Percentiles rank a stretch among this genome's conserved stretches.
phyloP scores from a whole-genome alignment of 2,113 vertebrate species.

The Nestor notabilis region DNA sequence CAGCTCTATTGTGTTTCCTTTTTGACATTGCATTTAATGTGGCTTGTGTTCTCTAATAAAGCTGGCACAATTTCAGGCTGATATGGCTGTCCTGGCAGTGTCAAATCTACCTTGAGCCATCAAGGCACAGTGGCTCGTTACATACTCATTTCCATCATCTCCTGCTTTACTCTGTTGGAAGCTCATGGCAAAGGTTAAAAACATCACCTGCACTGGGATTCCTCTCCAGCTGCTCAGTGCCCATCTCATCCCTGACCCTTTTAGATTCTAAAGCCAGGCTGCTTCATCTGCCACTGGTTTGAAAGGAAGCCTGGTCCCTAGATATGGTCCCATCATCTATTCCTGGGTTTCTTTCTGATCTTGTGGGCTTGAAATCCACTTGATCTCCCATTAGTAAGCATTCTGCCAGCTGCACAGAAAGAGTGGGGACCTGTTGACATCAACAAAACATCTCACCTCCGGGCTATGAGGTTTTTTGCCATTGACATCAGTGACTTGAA shows the following conservation, averaged over 20 bases:
- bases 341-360: background rate
- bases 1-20: background rate
- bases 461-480: background rate
- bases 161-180: background rate
- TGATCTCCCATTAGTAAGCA: background rate
- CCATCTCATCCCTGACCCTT: slow-evolving; percentile 18
- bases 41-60: background rate
- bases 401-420: background rate
- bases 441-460: background rate
- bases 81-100: slow-evolving; percentile 22
- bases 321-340: background rate
- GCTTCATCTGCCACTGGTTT: slow-evolving; percentile 17
- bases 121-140: background rate
- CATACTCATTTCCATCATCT: background rate
- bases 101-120: slow-evolving; percentile 14
- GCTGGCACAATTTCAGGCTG: background rate
- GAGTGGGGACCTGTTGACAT: background rate
- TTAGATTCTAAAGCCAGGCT: background rate
- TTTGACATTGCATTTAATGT: background rate
- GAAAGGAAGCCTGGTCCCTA: background rate
- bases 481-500: background rate
- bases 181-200: slow-evolving; percentile 45
- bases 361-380: background rate
- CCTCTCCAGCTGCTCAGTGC: background rate
- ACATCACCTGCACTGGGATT: background rate